Base-by-base conservation (phyloP, 1,140 invertebrate species). In the Drosophila malerkotliana region DNA sequence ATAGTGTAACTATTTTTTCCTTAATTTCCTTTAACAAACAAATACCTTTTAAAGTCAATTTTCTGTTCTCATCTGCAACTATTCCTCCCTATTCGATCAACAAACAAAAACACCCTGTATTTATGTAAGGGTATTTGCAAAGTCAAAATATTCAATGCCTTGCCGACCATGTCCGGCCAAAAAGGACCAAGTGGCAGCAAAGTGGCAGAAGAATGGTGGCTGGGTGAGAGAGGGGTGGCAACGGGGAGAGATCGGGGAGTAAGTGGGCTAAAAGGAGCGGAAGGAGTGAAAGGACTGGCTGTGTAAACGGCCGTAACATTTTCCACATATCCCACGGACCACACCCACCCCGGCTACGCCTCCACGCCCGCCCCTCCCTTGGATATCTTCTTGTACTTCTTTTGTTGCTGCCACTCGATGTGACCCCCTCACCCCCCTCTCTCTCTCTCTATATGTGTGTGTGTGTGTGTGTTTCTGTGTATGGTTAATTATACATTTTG, bases 401-500 rank as follows among this genome's bases (percentile, higher is more conserved):
- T 75, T 64, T 75, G 49, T 55, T 54, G 32, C 51, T 59, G 68
- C 54, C 55, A 18, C 56, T 56, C 47, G 37, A 55, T 24, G 51
- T 55, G 39, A 39, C 28, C 48, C 21, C 49, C 26, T 28, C 44
- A 10, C 44, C 15, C 32, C 26, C n/a, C n/a, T n/a, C n/a, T n/a
- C 41, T 12, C 51, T 12, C 10, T 14, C 32, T 32, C n/a, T 21
- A 15, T 34, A 9, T 10, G 12, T 47, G 9, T 57, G 37, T 45
- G n/a, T 44, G 24, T 74, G 52, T 54, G 66, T 57, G 55, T 80
- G 62, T 37, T 12, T 37, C 10, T 61, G 62, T 84, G 77, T 83
- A 63, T 79, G 80, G 80, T 79, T 83, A 83, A 83, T 83, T 83
- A 83, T 83, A 83, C 80, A 83, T 83, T 84, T 84, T 79, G 71